Evolutionary conservation across 35 echinoderm and acorn worm genomes (phyloP), one percentile per base, ranked within the genome.

Genomic region (Heliocidaris tuberculata): DNA sequence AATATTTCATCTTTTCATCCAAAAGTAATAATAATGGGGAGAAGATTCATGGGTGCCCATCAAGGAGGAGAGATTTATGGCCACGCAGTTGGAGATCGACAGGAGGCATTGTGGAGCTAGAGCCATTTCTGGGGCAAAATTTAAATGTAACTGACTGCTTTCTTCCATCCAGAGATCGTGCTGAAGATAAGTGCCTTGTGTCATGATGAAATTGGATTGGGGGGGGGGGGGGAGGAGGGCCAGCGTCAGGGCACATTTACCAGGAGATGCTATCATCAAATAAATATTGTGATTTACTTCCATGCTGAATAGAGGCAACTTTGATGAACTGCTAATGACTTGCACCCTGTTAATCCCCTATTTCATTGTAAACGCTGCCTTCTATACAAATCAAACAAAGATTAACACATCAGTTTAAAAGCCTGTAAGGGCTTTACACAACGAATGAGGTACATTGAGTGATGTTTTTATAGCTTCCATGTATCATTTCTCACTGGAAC

Each of bases 121-220:
- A 19, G 65, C 65, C 65, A 78, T 27, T n/a, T 78, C 19, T 78
- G 65, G 65, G 65, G 19, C 65, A 78, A 78, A 78, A 78, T 78
- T 78, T 78, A n/a, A 78, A 78, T 78, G 65, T 78, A 78, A 78
- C 65, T 78, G 65, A 78, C 65, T 78, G 65, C 65, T n/a, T 78
- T 78, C 27, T 27, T 27, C 65, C 27, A n/a, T n/a, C 65, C 27
- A 21, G 65, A 78, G 65, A 78, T 78, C 65, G 27, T 7, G 27
- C 24, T 17, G 65, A 4, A 7, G 65, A 78, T 78, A 78, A 78
- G 65, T 78, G 8, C 27, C 65, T 78, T n/a, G 65, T 78, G 65
- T 78, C 65, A 78, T 3, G 21, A n/a, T 78, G 65, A 78, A 78
- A 78, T 78, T 78, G 65, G 65, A n/a, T 78, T 42, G 21, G 27